Evolutionary conservation across 2,888 invertebrate species (phyloP).

Genomic region (Caenorhabditis sp.): DNA sequence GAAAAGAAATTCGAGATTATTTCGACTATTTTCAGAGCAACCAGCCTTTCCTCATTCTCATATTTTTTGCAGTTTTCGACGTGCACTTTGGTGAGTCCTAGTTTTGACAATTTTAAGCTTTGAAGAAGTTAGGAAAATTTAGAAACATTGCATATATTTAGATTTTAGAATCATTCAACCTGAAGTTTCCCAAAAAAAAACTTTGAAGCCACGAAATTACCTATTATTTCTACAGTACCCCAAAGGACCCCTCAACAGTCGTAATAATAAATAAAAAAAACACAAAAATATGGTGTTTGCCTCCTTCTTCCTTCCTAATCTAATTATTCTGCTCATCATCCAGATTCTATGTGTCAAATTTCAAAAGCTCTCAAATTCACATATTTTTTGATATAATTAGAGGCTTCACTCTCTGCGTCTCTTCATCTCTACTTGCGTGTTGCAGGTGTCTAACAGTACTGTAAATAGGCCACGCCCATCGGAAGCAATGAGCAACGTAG

Average conservation of each 20-base stretch:
- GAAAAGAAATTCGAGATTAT: not conserved
- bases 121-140: too few relatives aligned
- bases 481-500: not conserved
- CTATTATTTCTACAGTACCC: too few relatives aligned
- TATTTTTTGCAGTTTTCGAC: not conserved
- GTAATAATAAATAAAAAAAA: not conserved
- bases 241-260: not conserved
- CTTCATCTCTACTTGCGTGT: not conserved
- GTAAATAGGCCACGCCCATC: slow-evolving; percentile 4
- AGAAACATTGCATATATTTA: too few relatives aligned
- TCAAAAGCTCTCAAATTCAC: not conserved
- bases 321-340: not conserved
- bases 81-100: not conserved
- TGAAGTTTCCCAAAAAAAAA: too few relatives aligned
- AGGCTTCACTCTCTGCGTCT: not conserved
- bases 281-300: not conserved
- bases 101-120: too few relatives aligned
- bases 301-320: not conserved
- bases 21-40: not conserved
- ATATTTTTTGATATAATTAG: not conserved
- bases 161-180: too few relatives aligned
- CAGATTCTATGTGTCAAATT: not conserved
- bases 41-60: not conserved
- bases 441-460: slow-evolving; percentile 1
- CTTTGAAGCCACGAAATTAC: too few relatives aligned